phyloP scores from a whole-genome alignment of 2,888 invertebrate species.

The Allygus modestus region DNA sequence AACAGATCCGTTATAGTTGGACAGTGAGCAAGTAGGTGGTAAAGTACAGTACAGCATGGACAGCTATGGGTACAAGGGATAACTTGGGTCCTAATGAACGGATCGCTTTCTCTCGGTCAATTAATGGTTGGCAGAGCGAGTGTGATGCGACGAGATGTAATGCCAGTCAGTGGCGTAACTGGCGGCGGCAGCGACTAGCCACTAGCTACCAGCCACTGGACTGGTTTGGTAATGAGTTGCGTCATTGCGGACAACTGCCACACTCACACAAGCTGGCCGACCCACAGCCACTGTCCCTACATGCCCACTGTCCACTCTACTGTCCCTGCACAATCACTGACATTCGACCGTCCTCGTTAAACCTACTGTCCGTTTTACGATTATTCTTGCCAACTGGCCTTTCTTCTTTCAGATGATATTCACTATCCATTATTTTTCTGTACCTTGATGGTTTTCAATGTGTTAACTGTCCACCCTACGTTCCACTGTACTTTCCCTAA shows the following conservation, averaged over 20 bases:
- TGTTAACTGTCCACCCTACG: too few relatives aligned
- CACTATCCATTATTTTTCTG: too few relatives aligned
- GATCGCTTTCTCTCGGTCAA: background rate
- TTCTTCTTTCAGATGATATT: too few relatives aligned
- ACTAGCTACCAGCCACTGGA: background rate
- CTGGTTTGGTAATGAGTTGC: conserved; percentile 29
- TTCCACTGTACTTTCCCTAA: too few relatives aligned
- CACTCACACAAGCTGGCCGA: background rate
- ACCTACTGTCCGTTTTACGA: background rate
- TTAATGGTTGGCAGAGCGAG: background rate
- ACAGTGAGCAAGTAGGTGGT: too few relatives aligned
- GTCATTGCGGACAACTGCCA: conserved; percentile 51
- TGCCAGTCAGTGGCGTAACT: background rate
- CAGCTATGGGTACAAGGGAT: too few relatives aligned
- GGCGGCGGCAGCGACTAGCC: background rate
- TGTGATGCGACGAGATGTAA: background rate
- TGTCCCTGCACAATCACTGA: background rate
- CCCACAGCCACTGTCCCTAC: background rate
- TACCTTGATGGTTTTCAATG: too few relatives aligned
- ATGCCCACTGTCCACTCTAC: background rate
- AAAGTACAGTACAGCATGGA: too few relatives aligned
- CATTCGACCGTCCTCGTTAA: background rate
- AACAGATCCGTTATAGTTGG: too few relatives aligned
- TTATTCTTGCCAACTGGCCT: too few relatives aligned
- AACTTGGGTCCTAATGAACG: too few relatives aligned